Evolutionary conservation across 2,888 invertebrate genomes (phyloP).

Genomic region (Eupithecia dodoneata): DNA sequence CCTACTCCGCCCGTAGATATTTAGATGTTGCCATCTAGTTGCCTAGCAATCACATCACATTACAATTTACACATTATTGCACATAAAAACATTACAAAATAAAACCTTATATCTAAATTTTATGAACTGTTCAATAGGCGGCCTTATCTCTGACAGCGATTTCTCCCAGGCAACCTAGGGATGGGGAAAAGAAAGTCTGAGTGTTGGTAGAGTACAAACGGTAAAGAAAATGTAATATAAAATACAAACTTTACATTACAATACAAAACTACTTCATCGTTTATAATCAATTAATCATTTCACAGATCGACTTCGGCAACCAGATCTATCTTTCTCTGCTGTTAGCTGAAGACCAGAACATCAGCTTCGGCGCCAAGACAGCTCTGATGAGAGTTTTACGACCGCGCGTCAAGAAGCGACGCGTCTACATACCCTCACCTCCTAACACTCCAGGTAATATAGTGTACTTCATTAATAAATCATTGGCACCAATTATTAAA

Average conservation of each 20-base stretch:
- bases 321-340: slow-evolving; percentile 9
- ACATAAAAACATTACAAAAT: no score
- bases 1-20: background rate
- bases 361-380: slow-evolving; percentile 96
- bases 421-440: slow-evolving; percentile 91
- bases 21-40: background rate
- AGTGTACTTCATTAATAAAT: background rate
- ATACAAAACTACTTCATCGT: background rate
- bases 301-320: slow-evolving; percentile 10
- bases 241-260: no score
- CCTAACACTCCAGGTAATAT: slow-evolving; percentile 86
- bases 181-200: no score
- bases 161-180: no score
- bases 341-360: slow-evolving; percentile 89
- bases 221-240: no score
- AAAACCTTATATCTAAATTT: no score
- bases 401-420: slow-evolving; percentile 89
- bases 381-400: slow-evolving; percentile 93
- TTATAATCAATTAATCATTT: background rate
- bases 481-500: background rate
- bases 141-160: no score
- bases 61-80: no score
- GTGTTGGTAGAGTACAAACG: no score
- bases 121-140: no score
- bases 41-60: background rate